These are phyloP conservation scores for Brotula barbata DNA, from an alignment of 2,797 vertebrate genomes.

Conservation along the genomic window DNA sequence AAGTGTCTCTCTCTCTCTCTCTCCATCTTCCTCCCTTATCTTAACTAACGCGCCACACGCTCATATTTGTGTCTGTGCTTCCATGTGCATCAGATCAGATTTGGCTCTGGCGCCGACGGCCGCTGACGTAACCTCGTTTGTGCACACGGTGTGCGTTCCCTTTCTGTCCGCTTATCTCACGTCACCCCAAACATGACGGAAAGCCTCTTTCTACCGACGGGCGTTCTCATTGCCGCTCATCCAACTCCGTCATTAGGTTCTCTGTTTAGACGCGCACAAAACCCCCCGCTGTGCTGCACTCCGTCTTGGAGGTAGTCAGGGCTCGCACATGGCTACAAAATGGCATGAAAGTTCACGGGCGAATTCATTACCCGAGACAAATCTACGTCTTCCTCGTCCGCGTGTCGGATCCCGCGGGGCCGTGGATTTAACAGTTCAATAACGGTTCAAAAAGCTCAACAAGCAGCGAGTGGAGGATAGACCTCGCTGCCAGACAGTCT, in stretches of 20 bases:
- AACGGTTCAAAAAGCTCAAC: conserved; percentile 56
- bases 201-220: conserved; percentile 29
- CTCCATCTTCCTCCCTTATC: conserved; percentile 8
- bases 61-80: conserved; percentile 27
- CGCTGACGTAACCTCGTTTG: conserved; percentile 56
- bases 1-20: conserved; percentile 13
- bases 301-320: conserved; percentile 58
- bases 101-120: no score
- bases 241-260: conserved; percentile 43
- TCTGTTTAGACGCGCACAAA: conserved; percentile 20
- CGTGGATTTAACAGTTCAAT: conserved; percentile 42
- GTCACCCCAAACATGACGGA: conserved; percentile 49
- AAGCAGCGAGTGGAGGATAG: conserved; percentile 24
- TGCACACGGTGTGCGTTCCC: conserved; percentile 41
- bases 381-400: conserved; percentile 42
- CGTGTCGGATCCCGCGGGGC: conserved; percentile 42
- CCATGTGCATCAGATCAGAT: no score
- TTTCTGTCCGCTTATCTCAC: conserved; percentile 39
- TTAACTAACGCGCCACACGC: no score
- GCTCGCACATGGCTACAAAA: conserved; percentile 44
- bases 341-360: conserved; percentile 57
- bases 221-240: conserved; percentile 42
- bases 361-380: conserved; percentile 55
- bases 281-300: conserved; percentile 14
- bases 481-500: conserved; percentile 28